A percentile compares a stretch with the other conserved stretches of the same genome.
Evolutionary conservation across 2,113 vertebrate genomes (phyloP).

Genomic region (Tringa solitaria): DNA sequence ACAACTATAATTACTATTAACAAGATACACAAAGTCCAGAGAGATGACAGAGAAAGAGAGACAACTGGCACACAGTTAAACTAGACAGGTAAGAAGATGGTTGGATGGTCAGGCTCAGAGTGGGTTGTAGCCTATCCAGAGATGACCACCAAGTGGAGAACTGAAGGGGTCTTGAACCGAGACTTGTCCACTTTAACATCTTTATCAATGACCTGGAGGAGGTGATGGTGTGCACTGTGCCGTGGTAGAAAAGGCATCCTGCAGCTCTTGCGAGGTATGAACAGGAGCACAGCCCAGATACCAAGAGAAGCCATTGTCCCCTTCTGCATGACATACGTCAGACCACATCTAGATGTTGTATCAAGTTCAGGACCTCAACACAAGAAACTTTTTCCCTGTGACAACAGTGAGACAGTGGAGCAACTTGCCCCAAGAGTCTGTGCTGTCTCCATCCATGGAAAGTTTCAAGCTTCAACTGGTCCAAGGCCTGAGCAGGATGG

Average conservation of each 20-base stretch:
- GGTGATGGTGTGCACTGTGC: accelerated
- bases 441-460: neutral
- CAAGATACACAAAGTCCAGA: neutral
- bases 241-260: neutral
- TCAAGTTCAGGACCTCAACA: neutral
- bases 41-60: neutral
- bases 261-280: neutral
- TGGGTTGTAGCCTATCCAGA: neutral
- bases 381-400: neutral
- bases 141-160: neutral
- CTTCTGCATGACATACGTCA: neutral
- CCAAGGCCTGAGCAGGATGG: neutral
- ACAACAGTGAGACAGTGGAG: accelerated
- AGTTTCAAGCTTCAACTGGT: neutral
- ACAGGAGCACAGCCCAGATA: neutral
- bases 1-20: neutral
- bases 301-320: neutral
- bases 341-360: neutral
- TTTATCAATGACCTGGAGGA: neutral
- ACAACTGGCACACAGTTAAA: neutral
- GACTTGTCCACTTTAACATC: neutral
- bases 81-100: neutral
- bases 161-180: neutral
- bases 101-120: neutral
- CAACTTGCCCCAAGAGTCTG: accelerated